Conservation (phyloP, 2,113 vertebrate species). For the Neotoma lepida region DNA sequence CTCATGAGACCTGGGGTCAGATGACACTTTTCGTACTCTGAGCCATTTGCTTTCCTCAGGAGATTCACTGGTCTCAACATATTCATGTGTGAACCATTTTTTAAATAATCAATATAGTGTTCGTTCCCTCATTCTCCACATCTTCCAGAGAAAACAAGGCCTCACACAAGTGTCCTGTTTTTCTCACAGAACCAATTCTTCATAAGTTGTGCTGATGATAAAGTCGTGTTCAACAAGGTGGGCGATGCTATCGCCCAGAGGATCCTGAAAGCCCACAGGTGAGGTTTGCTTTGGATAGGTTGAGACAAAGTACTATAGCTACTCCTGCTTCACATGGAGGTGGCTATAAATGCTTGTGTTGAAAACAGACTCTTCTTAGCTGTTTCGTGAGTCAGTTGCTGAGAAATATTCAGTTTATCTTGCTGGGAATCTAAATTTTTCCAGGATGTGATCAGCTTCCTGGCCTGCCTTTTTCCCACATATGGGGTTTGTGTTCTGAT, state of each 20-base stretch:
- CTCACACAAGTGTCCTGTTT: background rate
- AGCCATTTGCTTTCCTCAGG: background rate
- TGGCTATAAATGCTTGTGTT: background rate
- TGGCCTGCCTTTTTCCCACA: constrained; percentile 17
- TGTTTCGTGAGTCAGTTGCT: background rate
- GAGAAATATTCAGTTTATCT: constrained; percentile 29
- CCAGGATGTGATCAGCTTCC: constrained; percentile 28
- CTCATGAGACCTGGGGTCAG: background rate
- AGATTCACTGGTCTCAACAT: background rate
- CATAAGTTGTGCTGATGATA: constrained; percentile 96
- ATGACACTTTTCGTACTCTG: background rate
- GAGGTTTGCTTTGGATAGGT: constrained; percentile 28
- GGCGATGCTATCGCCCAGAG: constrained; percentile 93
- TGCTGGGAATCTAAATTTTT: constrained; percentile 35
- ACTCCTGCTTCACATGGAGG: background rate
- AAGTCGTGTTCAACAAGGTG: constrained; percentile 94
- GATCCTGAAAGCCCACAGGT: constrained; percentile 95
- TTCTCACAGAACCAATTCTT: constrained; percentile 96
- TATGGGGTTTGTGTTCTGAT: constrained; percentile 46
- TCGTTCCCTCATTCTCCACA: background rate
- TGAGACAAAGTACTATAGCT: background rate
- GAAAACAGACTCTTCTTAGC: background rate
- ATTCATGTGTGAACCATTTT: background rate
- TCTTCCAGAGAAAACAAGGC: background rate
- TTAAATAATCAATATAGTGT: background rate